These are phyloP conservation scores for Nymphalis io DNA, from an alignment of 1,140 invertebrate genomes.

Conservation along the genomic window DNA sequence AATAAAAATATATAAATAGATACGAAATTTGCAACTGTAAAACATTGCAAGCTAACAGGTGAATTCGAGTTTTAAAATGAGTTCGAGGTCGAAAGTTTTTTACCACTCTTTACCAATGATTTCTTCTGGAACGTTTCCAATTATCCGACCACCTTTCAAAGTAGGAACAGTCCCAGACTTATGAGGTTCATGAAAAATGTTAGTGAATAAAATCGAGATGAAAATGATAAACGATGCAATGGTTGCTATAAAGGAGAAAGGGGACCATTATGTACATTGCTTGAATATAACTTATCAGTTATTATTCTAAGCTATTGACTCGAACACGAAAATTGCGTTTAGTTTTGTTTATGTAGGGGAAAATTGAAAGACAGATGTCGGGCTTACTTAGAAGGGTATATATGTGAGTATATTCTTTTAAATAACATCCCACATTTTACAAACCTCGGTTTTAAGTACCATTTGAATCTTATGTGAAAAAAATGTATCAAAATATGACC, in stretches of 20 bases:
- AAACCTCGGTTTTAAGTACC: no score
- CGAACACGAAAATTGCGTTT: conserved; percentile 76
- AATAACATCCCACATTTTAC: not conserved
- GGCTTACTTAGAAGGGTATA: conserved; percentile 26
- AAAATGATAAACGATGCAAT: conserved; percentile 18
- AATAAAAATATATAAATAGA: not conserved
- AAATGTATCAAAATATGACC: no score
- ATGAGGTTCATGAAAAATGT: not conserved
- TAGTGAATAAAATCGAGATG: conserved; percentile 25
- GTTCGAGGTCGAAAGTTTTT: conserved; percentile 33
- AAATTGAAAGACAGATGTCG: conserved; percentile 44
- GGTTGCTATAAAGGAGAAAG: conserved; percentile 12
- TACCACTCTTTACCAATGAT: conserved; percentile 39
- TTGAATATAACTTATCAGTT: conserved; percentile 72
- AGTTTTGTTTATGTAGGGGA: conserved; percentile 71
- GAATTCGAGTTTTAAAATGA: conserved; percentile 25
- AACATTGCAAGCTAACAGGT: conserved; percentile 6
- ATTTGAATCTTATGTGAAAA: no score
- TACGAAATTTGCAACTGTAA: not conserved
- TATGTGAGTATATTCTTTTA: not conserved
- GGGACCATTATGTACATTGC: conserved; percentile 33
- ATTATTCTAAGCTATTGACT: conserved; percentile 79
- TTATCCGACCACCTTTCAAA: conserved; percentile 27
- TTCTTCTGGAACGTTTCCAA: conserved; percentile 40
- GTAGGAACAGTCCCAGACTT: conserved; percentile 27